These are phyloP conservation scores for Drosophila lacicola DNA, from an alignment of 2,888 invertebrate genomes.

Conservation along the genomic window DNA sequence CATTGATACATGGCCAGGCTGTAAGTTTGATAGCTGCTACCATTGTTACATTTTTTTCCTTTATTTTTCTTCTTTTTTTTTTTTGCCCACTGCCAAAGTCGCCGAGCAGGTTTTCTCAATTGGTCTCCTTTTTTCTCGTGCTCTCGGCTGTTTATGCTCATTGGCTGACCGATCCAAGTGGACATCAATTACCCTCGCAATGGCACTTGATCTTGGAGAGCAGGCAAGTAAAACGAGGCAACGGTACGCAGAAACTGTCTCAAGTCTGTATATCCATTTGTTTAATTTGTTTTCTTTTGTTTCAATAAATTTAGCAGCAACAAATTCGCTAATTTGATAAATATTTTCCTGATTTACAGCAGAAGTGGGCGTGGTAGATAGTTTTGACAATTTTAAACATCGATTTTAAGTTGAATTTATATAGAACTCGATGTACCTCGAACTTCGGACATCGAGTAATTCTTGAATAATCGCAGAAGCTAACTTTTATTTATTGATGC, in stretches of 20 bases:
- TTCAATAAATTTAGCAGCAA: too few species aligned
- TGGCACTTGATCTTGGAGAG: not conserved
- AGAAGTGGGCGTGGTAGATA: too few species aligned
- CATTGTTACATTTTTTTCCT: slow-evolving; percentile 67
- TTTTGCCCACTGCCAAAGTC: slow-evolving; percentile 17
- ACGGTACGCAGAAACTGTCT: not conserved
- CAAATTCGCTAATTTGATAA: too few species aligned
- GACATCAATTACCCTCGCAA: slow-evolving; percentile 45
- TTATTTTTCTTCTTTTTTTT: not conserved
- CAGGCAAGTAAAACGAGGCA: not conserved
- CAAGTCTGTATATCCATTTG: not conserved
- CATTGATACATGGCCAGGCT: slow-evolving; percentile 76
- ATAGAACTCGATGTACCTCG: too few species aligned
- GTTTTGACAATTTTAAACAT: too few species aligned
- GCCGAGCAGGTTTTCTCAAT: slow-evolving; percentile 51
- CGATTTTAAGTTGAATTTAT: too few species aligned
- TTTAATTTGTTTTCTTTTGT: not conserved
- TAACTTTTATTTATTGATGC: too few species aligned
- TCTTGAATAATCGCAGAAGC: too few species aligned
- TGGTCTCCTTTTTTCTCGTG: slow-evolving; percentile 36
- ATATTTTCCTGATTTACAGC: too few species aligned
- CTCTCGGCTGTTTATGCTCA: slow-evolving; percentile 39
- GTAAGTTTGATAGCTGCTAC: slow-evolving; percentile 73
- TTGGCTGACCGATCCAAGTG: slow-evolving; percentile 52
- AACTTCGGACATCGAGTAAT: too few species aligned